A percentile compares a stretch with the other conserved stretches of the same genome.
phyloP scores from a whole-genome alignment of 2,888 invertebrate genomes.

The Linnaemya tessellans region DNA sequence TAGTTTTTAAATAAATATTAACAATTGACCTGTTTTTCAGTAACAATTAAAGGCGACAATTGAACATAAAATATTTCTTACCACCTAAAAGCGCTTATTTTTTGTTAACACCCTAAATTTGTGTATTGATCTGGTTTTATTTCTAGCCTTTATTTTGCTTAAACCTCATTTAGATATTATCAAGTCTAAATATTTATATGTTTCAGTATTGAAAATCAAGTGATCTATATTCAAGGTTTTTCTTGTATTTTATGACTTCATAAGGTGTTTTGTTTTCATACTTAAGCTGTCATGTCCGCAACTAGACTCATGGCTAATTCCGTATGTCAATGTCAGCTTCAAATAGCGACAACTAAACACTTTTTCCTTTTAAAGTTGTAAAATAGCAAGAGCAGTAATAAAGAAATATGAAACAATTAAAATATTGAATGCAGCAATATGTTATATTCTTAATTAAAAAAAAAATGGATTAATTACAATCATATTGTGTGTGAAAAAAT shows the following conservation, averaged over 20 bases:
- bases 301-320: slow-evolving; percentile 54
- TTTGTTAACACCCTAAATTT: neutral
- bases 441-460: neutral
- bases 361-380: neutral
- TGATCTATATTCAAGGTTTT: slow-evolving; percentile 61
- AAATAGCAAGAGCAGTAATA: neutral
- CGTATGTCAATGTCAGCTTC: neutral
- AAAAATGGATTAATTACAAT: neutral
- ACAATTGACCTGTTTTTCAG: slow-evolving; percentile 12
- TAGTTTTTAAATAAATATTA: slow-evolving; percentile 22
- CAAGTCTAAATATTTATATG: neutral
- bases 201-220: slow-evolving; percentile 18
- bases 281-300: slow-evolving; percentile 49
- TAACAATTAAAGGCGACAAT: slow-evolving; percentile 34
- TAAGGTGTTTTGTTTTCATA: slow-evolving; percentile 51
- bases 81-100: neutral
- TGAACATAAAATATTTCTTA: neutral
- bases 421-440: neutral
- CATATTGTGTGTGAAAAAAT: neutral
- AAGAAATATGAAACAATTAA: neutral
- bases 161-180: slow-evolving; percentile 26
- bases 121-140: slow-evolving; percentile 16
- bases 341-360: neutral
- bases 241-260: slow-evolving; percentile 14
- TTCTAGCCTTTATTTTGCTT: slow-evolving; percentile 16